Conservation (phyloP, 1,140 invertebrate genomes). For the Drosophila saltans region DNA sequence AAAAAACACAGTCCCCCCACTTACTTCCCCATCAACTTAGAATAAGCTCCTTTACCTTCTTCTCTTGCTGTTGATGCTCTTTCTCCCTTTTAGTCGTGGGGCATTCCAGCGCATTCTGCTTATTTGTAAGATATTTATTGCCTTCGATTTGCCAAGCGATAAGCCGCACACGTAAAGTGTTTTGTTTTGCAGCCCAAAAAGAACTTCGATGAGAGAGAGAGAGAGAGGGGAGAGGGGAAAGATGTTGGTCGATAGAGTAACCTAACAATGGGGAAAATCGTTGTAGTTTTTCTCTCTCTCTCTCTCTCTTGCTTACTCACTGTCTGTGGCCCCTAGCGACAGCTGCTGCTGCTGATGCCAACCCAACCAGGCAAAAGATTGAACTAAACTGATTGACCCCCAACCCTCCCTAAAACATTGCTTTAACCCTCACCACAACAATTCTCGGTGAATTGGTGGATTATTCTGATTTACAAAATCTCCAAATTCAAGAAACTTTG, state of each 20-base stretch:
- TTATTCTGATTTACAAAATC: neutral
- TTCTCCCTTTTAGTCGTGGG: slow-evolving; percentile 11
- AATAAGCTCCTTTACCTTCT: slow-evolving; percentile 3
- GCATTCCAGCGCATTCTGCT: slow-evolving; percentile 83
- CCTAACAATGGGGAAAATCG: slow-evolving; percentile 48
- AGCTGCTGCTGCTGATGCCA: slow-evolving; percentile 50
- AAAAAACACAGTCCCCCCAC: slow-evolving; percentile 21
- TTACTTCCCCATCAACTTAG: neutral
- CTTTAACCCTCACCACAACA: neutral
- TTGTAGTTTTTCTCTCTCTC: slow-evolving; percentile 10
- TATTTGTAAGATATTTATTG: slow-evolving; percentile 84
- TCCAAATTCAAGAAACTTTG: neutral
- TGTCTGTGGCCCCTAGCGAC: slow-evolving; percentile 54
- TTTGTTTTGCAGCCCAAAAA: slow-evolving; percentile 57
- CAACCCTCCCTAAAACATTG: neutral
- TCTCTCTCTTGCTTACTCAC: neutral
- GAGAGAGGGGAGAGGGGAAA: slow-evolving; percentile 31
- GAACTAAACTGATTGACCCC: slow-evolving; percentile 4
- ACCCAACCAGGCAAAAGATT: slow-evolving; percentile 29
- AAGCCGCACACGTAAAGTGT: slow-evolving; percentile 81
- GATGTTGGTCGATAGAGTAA: slow-evolving; percentile 18
- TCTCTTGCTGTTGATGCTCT: slow-evolving; percentile 3
- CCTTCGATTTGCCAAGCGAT: slow-evolving; percentile 80
- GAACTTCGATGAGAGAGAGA: slow-evolving; percentile 7
- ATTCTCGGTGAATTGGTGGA: neutral